phyloP scores from a whole-genome alignment of 2,888 invertebrate genomes.

The Liposcelis brunnea region DNA sequence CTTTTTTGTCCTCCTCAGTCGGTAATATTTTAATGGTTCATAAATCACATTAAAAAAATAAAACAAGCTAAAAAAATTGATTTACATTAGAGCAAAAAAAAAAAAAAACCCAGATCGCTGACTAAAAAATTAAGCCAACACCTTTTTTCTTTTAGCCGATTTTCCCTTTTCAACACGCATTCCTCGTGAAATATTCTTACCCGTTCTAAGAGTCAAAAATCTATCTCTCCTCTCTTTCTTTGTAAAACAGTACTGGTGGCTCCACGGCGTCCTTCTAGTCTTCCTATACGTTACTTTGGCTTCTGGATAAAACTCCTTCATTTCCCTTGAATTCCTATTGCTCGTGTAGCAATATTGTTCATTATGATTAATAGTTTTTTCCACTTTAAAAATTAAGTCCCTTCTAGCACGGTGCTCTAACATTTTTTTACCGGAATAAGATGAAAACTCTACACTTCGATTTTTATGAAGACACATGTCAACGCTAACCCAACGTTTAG shows the following conservation, averaged over 20 bases:
- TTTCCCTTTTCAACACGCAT: too few species aligned
- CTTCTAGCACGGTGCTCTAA: not conserved
- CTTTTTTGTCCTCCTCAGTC: too few species aligned
- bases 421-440: not conserved
- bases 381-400: not conserved
- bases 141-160: too few species aligned
- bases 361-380: not conserved
- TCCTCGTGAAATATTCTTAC: not conserved
- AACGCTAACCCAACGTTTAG: not conserved
- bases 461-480: constrained; percentile 1
- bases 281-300: not conserved
- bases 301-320: not conserved
- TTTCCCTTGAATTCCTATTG: not conserved
- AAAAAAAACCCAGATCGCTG: too few species aligned
- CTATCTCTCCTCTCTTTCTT: not conserved
- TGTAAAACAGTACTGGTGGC: not conserved
- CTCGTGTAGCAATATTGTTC: not conserved
- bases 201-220: not conserved
- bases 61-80: too few species aligned
- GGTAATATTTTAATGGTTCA: too few species aligned
- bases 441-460: not conserved
- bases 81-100: too few species aligned
- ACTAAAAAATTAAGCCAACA: too few species aligned
- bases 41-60: too few species aligned
- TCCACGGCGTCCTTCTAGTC: not conserved